Percentiles rank a stretch among this genome's conserved stretches.
These are phyloP conservation scores for Corydoras sp. DNA, from an alignment of 2,113 vertebrate species.

Conservation along the genomic window DNA sequence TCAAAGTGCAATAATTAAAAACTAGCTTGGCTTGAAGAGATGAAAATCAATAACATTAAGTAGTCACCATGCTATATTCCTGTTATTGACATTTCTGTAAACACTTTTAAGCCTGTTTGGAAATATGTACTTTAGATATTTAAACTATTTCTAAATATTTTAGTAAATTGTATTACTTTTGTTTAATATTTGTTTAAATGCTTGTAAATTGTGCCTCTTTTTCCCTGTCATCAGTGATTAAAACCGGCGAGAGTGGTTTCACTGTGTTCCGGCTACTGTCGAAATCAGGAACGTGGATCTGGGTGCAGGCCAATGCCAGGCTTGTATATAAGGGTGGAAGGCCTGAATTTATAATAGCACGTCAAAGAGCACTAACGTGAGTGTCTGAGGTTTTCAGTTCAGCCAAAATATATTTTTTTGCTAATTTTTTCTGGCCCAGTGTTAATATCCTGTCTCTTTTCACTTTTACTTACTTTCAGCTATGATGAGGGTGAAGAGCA, in stretches of 20 bases:
- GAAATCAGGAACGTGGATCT: constrained; percentile 68
- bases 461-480: constrained; percentile 44
- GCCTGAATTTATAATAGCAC: constrained; percentile 70
- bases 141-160: no score
- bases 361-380: constrained; percentile 69
- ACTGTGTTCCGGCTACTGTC: constrained; percentile 71
- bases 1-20: no score
- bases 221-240: constrained; percentile 65
- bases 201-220: not conserved
- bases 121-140: no score
- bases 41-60: no score
- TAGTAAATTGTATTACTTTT: no score
- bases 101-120: no score
- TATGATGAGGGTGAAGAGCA: constrained; percentile 75
- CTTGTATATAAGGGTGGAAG: constrained; percentile 69
- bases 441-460: not conserved
- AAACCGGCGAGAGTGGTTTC: constrained; percentile 70
- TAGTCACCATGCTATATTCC: no score
- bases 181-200: no score
- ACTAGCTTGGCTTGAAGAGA: no score
- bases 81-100: no score
- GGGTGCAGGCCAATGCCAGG: constrained; percentile 74
- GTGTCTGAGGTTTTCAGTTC: constrained; percentile 37
- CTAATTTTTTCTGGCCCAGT: not conserved
- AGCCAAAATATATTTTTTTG: not conserved